Conservation (phyloP, 2,797 vertebrate genomes). For the Spheniscus humboldti region DNA sequence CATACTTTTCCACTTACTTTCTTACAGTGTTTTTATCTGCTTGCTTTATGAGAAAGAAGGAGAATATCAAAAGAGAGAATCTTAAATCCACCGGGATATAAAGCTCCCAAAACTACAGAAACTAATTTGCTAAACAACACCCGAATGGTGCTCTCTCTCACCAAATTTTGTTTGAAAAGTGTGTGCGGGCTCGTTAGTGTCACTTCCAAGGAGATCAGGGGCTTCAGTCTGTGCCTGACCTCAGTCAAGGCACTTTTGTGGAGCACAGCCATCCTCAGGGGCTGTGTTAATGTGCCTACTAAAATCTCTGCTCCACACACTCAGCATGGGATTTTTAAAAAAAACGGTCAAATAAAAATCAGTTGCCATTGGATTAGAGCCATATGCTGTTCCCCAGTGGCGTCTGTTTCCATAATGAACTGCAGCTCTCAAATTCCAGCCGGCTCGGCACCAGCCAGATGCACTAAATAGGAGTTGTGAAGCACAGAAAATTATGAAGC, state of each 20-base stretch:
- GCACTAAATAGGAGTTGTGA: neutral
- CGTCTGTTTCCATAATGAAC: neutral
- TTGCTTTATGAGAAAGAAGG: neutral
- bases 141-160: neutral
- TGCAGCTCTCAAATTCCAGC: neutral
- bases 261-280: neutral
- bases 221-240: neutral
- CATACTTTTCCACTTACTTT: neutral
- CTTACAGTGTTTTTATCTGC: neutral
- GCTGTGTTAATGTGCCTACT: neutral
- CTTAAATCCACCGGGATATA: neutral
- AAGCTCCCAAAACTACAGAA: neutral
- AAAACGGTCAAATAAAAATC: constrained; percentile 16
- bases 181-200: neutral
- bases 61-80: neutral
- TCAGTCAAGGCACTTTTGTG: neutral
- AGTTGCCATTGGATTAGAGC: neutral
- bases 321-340: neutral
- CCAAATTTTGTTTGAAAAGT: neutral
- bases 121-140: neutral
- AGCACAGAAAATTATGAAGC: constrained; percentile 11
- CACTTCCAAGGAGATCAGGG: neutral
- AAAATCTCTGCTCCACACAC: neutral
- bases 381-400: neutral
- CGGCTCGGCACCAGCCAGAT: neutral